Base-by-base conservation (phyloP, 37 sponge, comb jelly and placozoan genomes). In the Cladorhizidae sp. region DNA sequence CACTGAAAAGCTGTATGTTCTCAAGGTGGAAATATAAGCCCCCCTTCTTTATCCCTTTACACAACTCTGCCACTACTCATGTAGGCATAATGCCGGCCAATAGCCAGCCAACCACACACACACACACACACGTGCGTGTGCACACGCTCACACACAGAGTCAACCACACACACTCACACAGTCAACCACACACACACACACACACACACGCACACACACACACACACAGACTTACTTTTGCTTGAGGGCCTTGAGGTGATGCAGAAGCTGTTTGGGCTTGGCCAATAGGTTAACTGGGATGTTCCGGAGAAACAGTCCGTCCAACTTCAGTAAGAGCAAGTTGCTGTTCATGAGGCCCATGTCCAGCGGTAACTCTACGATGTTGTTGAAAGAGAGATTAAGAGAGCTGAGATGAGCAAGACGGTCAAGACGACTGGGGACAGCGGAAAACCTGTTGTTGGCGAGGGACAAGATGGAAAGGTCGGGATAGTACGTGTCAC, bases 221-320 rank as follows among this genome's bases (percentile, higher is more conserved):
- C n/a, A n/a, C n/a, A n/a, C n/a, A n/a, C 9, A 1, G 55, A 77
- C 90, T 83, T 65, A 92, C 93, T 88, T 78, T 54, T 88, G 82
- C 23, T 74, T 62, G 1, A 87, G 62, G 11, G 77, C 50, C 51
- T 88, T 92, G 62, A 92, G 89, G 50, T 85, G 81, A 7, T 59
- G 67, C 32, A 84, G 57, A 14, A 92, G 70, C 28, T 69, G 72
- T 25, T 65, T 74, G 7, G 85, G 78, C 20, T 57, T 72, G 21
- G 57, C 20, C 54, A 86, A 57, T 9, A 82, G 45, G 56, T 70
- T 57, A 25, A 20, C 62, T 37, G 71, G 79, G 20, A 88, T 67
- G 32, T 84, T 80, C 43, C 75, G 65, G 49, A 86, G 18, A 23
- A 40, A 64, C 37, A 93, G 17, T 3, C 83, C 83, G 0, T 93